Percentiles rank a stretch among this genome's conserved stretches.
Conservation (phyloP, 2,888 invertebrate genomes). For the Hololepta plana region DNA sequence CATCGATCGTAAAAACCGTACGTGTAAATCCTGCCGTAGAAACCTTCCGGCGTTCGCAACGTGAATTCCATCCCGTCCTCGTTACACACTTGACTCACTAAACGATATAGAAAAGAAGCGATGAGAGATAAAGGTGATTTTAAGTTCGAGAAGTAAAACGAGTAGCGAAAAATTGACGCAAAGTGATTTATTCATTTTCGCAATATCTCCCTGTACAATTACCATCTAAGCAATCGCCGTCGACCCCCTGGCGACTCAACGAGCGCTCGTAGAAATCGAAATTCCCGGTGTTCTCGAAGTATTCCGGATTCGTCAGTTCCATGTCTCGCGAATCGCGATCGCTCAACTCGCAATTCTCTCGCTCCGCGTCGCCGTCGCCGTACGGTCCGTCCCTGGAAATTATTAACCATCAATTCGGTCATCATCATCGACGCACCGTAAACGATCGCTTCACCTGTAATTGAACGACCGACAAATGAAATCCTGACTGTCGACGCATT, state of each 20-base stretch:
- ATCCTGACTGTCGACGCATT: constrained; percentile 65
- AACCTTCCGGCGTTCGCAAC: constrained; percentile 71
- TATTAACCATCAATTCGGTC: not conserved
- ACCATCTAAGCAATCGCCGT: constrained; percentile 75
- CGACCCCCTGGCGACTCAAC: constrained; percentile 47
- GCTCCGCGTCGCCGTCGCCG: constrained; percentile 37
- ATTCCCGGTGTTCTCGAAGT: constrained; percentile 66
- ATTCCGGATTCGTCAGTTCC: constrained; percentile 68
- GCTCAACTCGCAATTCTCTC: constrained; percentile 80
- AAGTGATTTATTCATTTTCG: too few relatives aligned
- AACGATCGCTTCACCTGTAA: constrained; percentile 41
- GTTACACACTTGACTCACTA: constrained; percentile 79
- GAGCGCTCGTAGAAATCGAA: constrained; percentile 76
- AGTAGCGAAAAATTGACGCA: too few relatives aligned
- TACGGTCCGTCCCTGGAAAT: constrained; percentile 13
- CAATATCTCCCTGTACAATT: too few relatives aligned
- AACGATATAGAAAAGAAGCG: too few relatives aligned
- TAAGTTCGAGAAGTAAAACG: too few relatives aligned
- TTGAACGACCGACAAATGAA: constrained; percentile 79
- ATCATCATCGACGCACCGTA: too few relatives aligned
- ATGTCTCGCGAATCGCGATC: constrained; percentile 71
- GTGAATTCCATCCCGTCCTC: constrained; percentile 93
- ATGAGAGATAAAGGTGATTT: too few relatives aligned
- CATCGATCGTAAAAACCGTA: constrained; percentile 83
- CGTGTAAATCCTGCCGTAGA: constrained; percentile 78